phyloP scores from a whole-genome alignment of 2,113 vertebrate species.

The Ptilonorhynchus violaceus region DNA sequence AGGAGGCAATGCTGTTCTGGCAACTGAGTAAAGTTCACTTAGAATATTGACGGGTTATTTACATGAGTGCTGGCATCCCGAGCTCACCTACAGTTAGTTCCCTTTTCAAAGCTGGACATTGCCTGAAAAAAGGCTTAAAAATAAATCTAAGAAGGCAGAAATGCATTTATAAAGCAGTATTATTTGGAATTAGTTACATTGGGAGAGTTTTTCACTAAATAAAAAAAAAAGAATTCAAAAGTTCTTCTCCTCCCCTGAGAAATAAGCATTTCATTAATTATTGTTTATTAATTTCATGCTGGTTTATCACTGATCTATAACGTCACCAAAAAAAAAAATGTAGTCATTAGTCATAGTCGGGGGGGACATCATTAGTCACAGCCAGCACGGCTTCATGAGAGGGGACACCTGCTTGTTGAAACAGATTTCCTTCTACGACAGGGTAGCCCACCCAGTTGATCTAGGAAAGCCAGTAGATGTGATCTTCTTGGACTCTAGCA shows the following conservation, averaged over 20 bases:
- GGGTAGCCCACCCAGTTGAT: neutral
- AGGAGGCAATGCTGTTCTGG: neutral
- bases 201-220: neutral
- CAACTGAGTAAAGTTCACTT: neutral
- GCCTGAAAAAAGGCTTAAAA: neutral
- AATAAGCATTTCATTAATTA: neutral
- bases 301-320: neutral
- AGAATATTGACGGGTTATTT: neutral
- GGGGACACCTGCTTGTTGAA: neutral
- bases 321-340: neutral
- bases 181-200: neutral
- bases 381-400: neutral
- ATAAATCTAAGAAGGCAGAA: neutral
- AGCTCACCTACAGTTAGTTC: neutral
- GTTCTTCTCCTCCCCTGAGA: neutral
- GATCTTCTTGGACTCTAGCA: neutral
- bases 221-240: neutral
- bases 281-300: neutral
- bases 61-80: neutral
- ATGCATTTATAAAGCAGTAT: neutral
- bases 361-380: neutral
- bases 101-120: neutral
- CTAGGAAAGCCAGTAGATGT: neutral
- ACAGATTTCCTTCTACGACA: neutral
- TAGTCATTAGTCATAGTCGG: neutral